Conservation (phyloP, 2,113 vertebrate species). For the Oreocharis arfaki region DNA sequence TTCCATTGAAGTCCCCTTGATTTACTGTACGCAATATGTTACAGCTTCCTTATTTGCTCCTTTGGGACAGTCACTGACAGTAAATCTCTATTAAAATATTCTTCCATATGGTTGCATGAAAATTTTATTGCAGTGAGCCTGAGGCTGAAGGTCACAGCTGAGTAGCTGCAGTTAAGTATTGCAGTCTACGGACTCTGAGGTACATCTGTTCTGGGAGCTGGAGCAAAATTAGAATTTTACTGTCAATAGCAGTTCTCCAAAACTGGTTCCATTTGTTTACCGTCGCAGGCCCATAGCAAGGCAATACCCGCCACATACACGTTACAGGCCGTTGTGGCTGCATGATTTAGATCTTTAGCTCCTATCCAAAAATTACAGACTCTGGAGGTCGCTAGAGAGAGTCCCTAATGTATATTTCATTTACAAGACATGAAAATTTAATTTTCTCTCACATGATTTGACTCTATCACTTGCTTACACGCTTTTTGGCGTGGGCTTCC, state of each 20-base stretch:
- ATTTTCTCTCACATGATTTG: slow-evolving; percentile 69
- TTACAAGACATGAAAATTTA: slow-evolving; percentile 78
- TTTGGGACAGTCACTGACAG: slow-evolving; percentile 87
- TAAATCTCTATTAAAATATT: slow-evolving; percentile 99
- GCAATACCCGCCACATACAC: neutral
- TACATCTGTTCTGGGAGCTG: slow-evolving; percentile 88
- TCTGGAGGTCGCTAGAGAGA: slow-evolving; percentile 63
- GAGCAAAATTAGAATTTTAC: slow-evolving; percentile 86
- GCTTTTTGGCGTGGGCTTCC: slow-evolving; percentile 3
- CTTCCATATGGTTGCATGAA: slow-evolving; percentile 98
- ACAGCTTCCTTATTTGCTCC: slow-evolving; percentile 91
- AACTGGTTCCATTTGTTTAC: slow-evolving; percentile 80
- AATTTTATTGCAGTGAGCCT: slow-evolving; percentile 94
- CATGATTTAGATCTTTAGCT: slow-evolving; percentile 53
- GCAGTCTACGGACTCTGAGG: slow-evolving; percentile 81
- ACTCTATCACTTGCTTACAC: slow-evolving; percentile 40
- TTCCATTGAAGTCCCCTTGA: slow-evolving; percentile 85
- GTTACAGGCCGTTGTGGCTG: neutral
- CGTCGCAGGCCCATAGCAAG: slow-evolving; percentile 26
- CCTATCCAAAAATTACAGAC: slow-evolving; percentile 64
- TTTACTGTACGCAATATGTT: slow-evolving; percentile 92
- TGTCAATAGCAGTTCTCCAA: slow-evolving; percentile 81
- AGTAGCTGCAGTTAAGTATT: slow-evolving; percentile 88
- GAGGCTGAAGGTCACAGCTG: slow-evolving; percentile 91
- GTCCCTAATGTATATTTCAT: slow-evolving; percentile 78